Conservation (phyloP, 2,888 invertebrate species). For the Cephalotes varians region DNA sequence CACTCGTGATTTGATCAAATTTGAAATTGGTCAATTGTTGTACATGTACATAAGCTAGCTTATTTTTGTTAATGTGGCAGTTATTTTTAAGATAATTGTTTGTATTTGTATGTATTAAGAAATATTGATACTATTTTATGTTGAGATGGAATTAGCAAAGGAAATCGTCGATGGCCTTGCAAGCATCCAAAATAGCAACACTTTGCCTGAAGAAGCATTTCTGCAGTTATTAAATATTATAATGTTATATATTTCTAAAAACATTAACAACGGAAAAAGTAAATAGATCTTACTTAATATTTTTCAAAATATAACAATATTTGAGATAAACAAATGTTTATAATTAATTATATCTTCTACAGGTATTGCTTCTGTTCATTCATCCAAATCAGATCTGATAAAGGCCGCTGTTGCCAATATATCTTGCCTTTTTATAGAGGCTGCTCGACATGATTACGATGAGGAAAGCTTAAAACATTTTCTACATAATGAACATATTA, state of each 20-base stretch:
- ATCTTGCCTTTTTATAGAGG: constrained; percentile 79
- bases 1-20: neutral
- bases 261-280: constrained; percentile 75
- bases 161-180: constrained; percentile 71
- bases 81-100: neutral
- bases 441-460: constrained; percentile 79
- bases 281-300: constrained; percentile 45
- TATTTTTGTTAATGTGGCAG: neutral
- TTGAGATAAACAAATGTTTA: constrained; percentile 1
- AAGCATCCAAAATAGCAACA: constrained; percentile 73
- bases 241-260: constrained; percentile 70
- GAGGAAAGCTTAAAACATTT: constrained; percentile 75
- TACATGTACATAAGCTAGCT: neutral
- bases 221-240: constrained; percentile 74
- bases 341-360: constrained; percentile 2
- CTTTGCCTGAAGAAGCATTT: constrained; percentile 77
- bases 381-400: constrained; percentile 75
- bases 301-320: neutral
- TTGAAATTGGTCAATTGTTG: neutral
- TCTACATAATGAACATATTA: constrained; percentile 72
- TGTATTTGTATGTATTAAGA: neutral
- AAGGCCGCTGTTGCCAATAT: constrained; percentile 80
- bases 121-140: neutral
- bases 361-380: neutral
- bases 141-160: constrained; percentile 78